Evolutionary conservation across 1,140 invertebrate species (phyloP).

Genomic region (Tribolium madens): DNA sequence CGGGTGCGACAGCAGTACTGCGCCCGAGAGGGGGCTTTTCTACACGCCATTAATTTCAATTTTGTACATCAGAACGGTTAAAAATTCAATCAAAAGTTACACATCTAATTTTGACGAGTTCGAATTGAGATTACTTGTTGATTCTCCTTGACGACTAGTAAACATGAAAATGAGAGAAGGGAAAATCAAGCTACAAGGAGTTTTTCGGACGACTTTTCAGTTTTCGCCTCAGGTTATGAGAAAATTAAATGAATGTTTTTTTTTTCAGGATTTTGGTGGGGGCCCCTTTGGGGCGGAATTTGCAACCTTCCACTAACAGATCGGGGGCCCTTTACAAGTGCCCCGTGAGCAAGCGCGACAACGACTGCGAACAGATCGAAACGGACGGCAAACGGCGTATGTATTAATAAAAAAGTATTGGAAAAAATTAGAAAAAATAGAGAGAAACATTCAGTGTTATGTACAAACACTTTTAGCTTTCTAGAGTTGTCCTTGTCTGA

Average conservation of each 20-base stretch:
- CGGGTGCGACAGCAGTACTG: background rate
- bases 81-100: conserved; percentile 1
- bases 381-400: conserved; percentile 89
- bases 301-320: conserved; percentile 83
- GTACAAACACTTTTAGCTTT: conserved; percentile 47
- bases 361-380: conserved; percentile 86
- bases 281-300: conserved; percentile 88
- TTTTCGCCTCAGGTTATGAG: too few relatives aligned
- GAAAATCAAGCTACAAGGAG: too few relatives aligned
- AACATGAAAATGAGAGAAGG: too few relatives aligned
- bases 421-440: background rate
- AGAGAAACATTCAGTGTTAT: conserved; percentile 9
- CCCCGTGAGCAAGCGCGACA: conserved; percentile 73
- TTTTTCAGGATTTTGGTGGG: conserved; percentile 89
- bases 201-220: too few relatives aligned
- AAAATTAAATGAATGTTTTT: conserved; percentile 41
- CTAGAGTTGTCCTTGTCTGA: conserved; percentile 3
- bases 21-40: background rate
- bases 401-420: conserved; percentile 61
- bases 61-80: conserved; percentile 13
- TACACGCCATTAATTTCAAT: conserved; percentile 18
- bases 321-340: conserved; percentile 93
- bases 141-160: background rate
- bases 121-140: conserved; percentile 7
- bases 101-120: conserved; percentile 42